Evolutionary conservation across 2,113 vertebrate species (phyloP), one percentile per base, ranked within the genome.

Genomic region (Menura novaehollandiae): DNA sequence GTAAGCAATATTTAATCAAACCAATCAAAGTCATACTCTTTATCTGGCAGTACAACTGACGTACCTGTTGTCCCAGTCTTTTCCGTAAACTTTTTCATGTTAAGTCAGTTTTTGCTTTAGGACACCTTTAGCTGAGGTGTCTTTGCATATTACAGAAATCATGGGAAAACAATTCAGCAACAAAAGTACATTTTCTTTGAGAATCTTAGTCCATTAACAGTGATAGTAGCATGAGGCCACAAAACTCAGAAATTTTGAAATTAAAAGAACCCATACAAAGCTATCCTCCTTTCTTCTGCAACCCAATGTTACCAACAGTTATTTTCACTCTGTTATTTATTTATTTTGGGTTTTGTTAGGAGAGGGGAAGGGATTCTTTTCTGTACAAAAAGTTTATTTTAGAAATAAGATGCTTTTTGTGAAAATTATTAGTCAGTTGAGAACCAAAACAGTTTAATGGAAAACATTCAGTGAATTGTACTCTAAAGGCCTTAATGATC

Each of bases 201-300:
- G 39, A 87, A 58, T 71, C 39, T 7, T 62, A 6, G 11, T 55
- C 11, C 43, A 41, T 63, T 22, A 91, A n/a, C 13, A 59, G 2
- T 18, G 19, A 52, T 13, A 55, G 10, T 7, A 58, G 1, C 23
- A 49, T n/a, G 24, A 78, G 44, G 4, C 5, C 8, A 21, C 3
- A 58, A 15, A 5, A 46, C 2, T 13, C 12, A 81, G 13, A 55
- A 67, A 37, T 41, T 71, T 67, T 73, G 8, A 72, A 71, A 62
- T 64, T 62, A n/a, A 13, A 78, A n/a, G 52, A 13, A 3, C 5
- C 2, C 0, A 32, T 33, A 16, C 4, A 13, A 39, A 32, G 3
- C 15, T 51, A 43, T 58, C 7, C 4, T 33, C 2, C 13, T 80
- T 78, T 90, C 18, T 77, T 46, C 14, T 26, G 24, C 33, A 91